A percentile compares a stretch with the other conserved stretches of the same genome.
These are phyloP conservation scores for Aphaenogaster ashmeadi DNA, from an alignment of 1,140 invertebrate species.

Conservation along the genomic window DNA sequence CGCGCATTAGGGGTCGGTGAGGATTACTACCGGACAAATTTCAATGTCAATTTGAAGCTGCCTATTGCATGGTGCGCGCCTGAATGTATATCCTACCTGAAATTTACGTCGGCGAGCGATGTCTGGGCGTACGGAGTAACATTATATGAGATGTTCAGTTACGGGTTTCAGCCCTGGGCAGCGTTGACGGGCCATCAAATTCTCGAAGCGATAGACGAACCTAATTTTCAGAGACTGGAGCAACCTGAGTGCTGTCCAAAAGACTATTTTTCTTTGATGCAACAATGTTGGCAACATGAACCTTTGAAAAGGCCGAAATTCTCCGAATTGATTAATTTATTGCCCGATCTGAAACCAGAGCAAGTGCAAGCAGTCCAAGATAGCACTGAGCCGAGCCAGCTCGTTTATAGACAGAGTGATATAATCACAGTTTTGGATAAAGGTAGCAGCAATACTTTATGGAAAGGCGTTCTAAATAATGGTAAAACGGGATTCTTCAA, in stretches of 20 bases:
- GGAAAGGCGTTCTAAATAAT: slow-evolving; percentile 95
- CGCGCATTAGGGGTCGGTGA: slow-evolving; percentile 98
- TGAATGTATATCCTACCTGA: slow-evolving; percentile 98
- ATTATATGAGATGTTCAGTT: slow-evolving; percentile 99
- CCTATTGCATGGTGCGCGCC: slow-evolving; percentile 99
- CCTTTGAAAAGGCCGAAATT: slow-evolving; percentile 96
- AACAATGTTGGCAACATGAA: slow-evolving; percentile 98
- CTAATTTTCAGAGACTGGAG: slow-evolving; percentile 95
- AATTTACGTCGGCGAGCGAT: slow-evolving; percentile 98
- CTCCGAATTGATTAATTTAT: slow-evolving; percentile 92
- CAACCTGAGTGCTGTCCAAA: slow-evolving; percentile 98
- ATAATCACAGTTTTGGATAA: slow-evolving; percentile 98
- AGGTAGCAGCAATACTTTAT: slow-evolving; percentile 89
- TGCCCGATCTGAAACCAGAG: slow-evolving; percentile 96
- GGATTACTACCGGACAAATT: slow-evolving; percentile 99
- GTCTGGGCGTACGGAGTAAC: slow-evolving; percentile 99
- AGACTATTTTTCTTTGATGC: slow-evolving; percentile 97
- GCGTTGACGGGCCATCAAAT: slow-evolving; percentile 98
- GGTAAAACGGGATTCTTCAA: slow-evolving; percentile 96
- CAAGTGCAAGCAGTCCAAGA: slow-evolving; percentile 94
- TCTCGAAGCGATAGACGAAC: slow-evolving; percentile 97
- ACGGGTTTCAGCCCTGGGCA: slow-evolving; percentile 99
- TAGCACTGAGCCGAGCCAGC: slow-evolving; percentile 89
- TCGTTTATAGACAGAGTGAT: slow-evolving; percentile 95
- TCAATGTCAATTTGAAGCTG: slow-evolving; percentile 98